Base-by-base conservation (phyloP, 2,797 vertebrate genomes). In the Nyctalus aviator region DNA sequence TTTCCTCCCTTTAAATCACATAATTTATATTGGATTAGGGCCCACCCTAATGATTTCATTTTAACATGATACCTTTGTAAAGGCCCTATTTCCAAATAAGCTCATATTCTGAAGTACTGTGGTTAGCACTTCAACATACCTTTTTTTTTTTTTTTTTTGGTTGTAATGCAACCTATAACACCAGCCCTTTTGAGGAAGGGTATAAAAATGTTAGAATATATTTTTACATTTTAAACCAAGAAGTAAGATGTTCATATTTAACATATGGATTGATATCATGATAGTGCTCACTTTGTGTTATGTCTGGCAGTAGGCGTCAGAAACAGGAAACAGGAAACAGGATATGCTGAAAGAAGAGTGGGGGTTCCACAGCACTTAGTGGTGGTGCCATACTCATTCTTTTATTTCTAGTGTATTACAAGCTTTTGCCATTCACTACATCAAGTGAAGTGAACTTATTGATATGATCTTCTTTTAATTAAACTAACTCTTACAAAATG, bases 241-340 rank as follows among this genome's bases (percentile, higher is more conserved):
- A 85, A 90, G 81, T 81, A 90, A 84, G 21, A 32, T 84, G 62
- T 71, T 69, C 46, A 59, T 83, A 59, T 57, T 68, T 68, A 83
- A 64, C 37, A 53, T 78, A 77, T 55, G 30, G 37, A 46, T 73
- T 64, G 53, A 37, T n/a, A 78, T 59, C 37, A 62, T 41, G 53
- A 69, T 25, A 32, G 77, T 32, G 62, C 41, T 93, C 41, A 41
- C 68, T 86, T 59, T 50, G 25, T 69, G 44, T 50, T 83, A 55
- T 46, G 62, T 25, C 53, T 84, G 30, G 64, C 72, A n/a, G 17
- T 21, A 27, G 44, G 64, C 23, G 35, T 83, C 72, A 46, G 41
- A 44, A 44, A 9, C 41, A 44, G 41, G 37, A 44, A 44, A 9
- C 41, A 44, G 41, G 37, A n/a, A 25, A 77, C 32, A 35, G 48